Conservation (phyloP, 2,797 vertebrate genomes). For the Knipowitschia caucasica region DNA sequence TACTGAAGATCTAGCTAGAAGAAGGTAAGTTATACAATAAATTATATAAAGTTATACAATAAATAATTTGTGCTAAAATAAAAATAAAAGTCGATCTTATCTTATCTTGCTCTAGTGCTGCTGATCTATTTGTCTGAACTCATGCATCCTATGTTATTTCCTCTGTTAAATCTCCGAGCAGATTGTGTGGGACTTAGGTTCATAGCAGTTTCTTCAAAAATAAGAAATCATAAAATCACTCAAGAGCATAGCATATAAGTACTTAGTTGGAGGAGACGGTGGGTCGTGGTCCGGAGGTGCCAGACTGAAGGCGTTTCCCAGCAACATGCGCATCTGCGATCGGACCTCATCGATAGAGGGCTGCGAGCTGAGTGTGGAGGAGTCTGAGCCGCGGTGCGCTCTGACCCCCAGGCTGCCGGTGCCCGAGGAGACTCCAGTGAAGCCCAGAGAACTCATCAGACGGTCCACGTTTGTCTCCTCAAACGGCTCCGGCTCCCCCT, state of each 20-base stretch:
- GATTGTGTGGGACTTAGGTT: slow-evolving; percentile 33
- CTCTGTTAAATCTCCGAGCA: background rate
- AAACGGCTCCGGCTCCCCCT: slow-evolving; percentile 93
- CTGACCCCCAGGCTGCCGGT: slow-evolving; percentile 81
- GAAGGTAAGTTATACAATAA: too few relatives aligned
- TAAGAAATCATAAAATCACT: slow-evolving; percentile 29
- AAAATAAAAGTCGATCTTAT: too few relatives aligned
- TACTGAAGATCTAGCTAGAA: too few relatives aligned
- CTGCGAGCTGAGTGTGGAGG: slow-evolving; percentile 96
- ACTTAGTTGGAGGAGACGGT: slow-evolving; percentile 74
- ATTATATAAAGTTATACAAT: too few relatives aligned
- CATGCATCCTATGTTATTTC: too few relatives aligned
- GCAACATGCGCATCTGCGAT: slow-evolving; percentile 96
- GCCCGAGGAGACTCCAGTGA: slow-evolving; percentile 66
- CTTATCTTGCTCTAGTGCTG: too few relatives aligned
- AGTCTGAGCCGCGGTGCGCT: slow-evolving; percentile 88
- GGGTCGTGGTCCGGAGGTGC: slow-evolving; percentile 83
- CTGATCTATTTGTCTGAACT: background rate
- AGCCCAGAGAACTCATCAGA: slow-evolving; percentile 83
- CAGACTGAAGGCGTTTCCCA: slow-evolving; percentile 96
- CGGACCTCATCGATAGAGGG: slow-evolving; percentile 96
- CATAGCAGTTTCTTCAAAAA: slow-evolving; percentile 15
- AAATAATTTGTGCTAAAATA: too few relatives aligned
- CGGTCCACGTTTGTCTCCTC: slow-evolving; percentile 94
- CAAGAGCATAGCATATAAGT: slow-evolving; percentile 16